Evolutionary conservation across 1,140 invertebrate genomes (phyloP).

Genomic region (Drosophila bocqueti): DNA sequence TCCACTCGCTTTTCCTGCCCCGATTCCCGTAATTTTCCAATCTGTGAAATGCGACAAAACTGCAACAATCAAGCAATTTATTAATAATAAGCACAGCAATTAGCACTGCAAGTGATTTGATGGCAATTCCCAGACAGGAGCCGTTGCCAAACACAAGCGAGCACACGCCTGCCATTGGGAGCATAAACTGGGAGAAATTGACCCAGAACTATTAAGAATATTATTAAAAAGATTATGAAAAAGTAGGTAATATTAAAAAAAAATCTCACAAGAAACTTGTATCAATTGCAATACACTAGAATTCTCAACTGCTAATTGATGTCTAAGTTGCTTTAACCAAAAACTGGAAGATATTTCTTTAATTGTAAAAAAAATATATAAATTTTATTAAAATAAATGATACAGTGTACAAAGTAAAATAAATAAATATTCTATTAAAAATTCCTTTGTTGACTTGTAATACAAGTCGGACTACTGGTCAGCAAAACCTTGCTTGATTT

Average conservation of each 20-base stretch:
- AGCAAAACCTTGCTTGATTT: neutral
- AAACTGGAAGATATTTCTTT: too few relatives aligned
- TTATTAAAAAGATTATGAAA: neutral
- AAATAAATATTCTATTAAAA: neutral
- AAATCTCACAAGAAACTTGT: too few relatives aligned
- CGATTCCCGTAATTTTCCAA: constrained; percentile 1
- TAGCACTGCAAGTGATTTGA: constrained; percentile 60
- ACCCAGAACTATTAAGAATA: too few relatives aligned
- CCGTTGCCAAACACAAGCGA: constrained; percentile 1
- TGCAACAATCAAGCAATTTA: constrained; percentile 52
- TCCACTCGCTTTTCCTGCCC: neutral
- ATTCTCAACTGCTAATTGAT: too few relatives aligned
- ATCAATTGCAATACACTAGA: too few relatives aligned
- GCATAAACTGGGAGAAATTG: neutral
- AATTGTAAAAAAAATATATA: too few relatives aligned
- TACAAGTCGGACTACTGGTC: neutral
- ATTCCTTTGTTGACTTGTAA: neutral
- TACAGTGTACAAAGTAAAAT: too few relatives aligned
- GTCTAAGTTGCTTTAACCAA: too few relatives aligned
- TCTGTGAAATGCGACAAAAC: constrained; percentile 45
- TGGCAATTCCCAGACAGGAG: constrained; percentile 24
- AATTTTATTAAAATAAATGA: too few relatives aligned
- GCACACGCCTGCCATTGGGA: constrained; percentile 1
- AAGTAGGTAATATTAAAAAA: neutral
- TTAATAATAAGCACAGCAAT: constrained; percentile 60